Evolutionary conservation across 2,888 invertebrate species (phyloP).

Genomic region (Mimachlamys varia): DNA sequence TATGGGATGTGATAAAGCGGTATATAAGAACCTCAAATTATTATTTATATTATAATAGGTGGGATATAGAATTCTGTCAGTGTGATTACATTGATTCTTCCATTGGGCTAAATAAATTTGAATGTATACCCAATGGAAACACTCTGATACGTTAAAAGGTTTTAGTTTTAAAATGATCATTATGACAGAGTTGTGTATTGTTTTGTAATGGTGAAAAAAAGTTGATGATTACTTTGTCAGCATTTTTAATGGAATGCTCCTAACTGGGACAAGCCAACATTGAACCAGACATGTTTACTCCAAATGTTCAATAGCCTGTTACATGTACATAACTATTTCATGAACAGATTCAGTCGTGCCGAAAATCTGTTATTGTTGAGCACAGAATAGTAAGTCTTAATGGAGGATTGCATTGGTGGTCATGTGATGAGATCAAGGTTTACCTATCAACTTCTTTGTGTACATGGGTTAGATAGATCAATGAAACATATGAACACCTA

Average conservation of each 20-base stretch:
- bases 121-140: no score
- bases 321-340: background rate
- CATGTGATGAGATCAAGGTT: background rate
- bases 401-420: background rate
- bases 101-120: no score
- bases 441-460: background rate
- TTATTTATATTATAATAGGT: no score
- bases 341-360: background rate
- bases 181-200: background rate
- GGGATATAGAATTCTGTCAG: no score
- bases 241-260: background rate
- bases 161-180: no score
- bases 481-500: no score
- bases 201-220: background rate
- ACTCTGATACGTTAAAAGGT: no score
- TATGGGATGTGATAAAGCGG: no score
- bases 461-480: background rate
- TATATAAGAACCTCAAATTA: no score
- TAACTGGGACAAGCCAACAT: background rate
- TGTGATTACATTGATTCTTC: no score
- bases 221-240: background rate
- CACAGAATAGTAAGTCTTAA: background rate
- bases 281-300: background rate
- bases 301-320: background rate
- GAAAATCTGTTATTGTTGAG: background rate